Base-by-base conservation (phyloP, 2,113 vertebrate genomes). In the Anguilla rostrata region DNA sequence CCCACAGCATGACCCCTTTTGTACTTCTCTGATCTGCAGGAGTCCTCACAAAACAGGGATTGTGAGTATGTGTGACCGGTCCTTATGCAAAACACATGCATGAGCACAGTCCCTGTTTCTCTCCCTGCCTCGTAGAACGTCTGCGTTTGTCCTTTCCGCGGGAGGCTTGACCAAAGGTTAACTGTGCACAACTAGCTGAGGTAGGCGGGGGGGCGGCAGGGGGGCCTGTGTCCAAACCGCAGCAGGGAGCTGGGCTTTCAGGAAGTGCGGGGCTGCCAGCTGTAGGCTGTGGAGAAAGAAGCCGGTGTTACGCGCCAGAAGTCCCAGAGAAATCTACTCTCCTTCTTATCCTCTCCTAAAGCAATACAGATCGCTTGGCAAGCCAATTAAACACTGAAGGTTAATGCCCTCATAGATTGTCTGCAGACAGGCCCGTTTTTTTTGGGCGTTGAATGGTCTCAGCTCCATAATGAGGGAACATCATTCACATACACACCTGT, bases 401-500 rank as follows among this genome's bases (percentile, higher is more conserved):
- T 80, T 80, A 41, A 80, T 41, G 20, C 14, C 78, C 78, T 40
- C 78, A 1, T 80, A 80, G 39, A 80, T 80, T 40, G 39, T 41
- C n/a, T 39, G 20, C 56, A 41, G 39, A 39, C 43, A 26, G 39
- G 9, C 26, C 39, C 12, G n/a, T 81, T 57, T 34, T 34, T 78
- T 57, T 63, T 34, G 66, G 22, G 22, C 20, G 83, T 16, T 26
- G 26, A 85, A 79, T 26, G 75, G 34, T 40, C 29, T 80, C 14
- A 7, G 34, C 78, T 29, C 71, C 34, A 78, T 43, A 87, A 75
- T 86, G 85, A 86, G 81, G 81, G 75, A 15, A 56, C 8, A 60
- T 80, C 83, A 78, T 41, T 6, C 87, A 71, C 22, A 82, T 82
- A 12, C 83, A 46, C 85, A 86, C 85, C 87, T 80, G 34, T 40